A percentile compares a stretch with the other conserved stretches of the same genome.
Conservation (phyloP, 2,797 vertebrate species). For the Atherinosoma microstoma region DNA sequence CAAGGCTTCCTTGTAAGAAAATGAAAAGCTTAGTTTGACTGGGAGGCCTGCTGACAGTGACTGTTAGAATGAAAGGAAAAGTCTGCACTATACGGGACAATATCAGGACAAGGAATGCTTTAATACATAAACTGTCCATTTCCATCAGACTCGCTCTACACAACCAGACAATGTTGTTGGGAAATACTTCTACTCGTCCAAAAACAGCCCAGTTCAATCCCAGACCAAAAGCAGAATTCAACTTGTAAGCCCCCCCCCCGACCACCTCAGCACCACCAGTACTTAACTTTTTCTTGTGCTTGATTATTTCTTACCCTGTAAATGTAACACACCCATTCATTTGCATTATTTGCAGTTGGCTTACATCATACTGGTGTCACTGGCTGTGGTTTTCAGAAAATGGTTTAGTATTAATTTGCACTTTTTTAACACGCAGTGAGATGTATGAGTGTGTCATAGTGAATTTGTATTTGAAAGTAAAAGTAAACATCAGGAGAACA, state of each 20-base stretch:
- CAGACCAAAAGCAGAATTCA: no score
- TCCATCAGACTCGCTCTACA: neutral
- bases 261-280: no score
- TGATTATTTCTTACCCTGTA: neutral
- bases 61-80: neutral
- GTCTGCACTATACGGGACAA: neutral
- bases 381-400: no score
- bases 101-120: neutral
- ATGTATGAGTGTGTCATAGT: no score
- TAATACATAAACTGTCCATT: constrained; percentile 3
- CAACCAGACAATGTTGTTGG: neutral
- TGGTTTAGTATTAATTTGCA: neutral
- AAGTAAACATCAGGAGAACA: no score
- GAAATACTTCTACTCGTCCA: no score
- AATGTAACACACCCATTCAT: neutral
- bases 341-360: neutral
- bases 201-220: no score
- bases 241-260: no score
- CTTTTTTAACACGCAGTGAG: neutral
- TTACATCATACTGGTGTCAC: no score
- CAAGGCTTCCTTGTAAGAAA: constrained; percentile 16
- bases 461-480: no score
- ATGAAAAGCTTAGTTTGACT: constrained; percentile 35
- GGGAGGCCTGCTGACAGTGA: neutral
- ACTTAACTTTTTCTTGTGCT: no score